Percentiles rank a stretch among this genome's conserved stretches.
These are phyloP conservation scores for Anthophora plumipes DNA, from an alignment of 2,888 invertebrate species.

Conservation along the genomic window DNA sequence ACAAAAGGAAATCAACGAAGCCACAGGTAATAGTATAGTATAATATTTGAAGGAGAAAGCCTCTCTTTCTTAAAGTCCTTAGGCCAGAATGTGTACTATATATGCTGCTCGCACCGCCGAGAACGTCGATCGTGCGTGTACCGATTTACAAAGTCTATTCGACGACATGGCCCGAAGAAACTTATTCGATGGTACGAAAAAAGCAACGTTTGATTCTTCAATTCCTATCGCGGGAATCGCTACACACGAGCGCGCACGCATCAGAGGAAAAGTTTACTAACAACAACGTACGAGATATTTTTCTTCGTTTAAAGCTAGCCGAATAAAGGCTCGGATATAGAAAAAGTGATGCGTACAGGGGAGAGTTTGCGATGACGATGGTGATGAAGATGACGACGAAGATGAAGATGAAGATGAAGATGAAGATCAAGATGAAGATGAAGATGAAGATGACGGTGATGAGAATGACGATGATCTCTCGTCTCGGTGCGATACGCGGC, in stretches of 20 bases:
- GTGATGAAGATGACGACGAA: no score
- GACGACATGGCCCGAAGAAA: slow-evolving; percentile 15
- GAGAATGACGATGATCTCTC: not conserved
- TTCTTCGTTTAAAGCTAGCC: slow-evolving; percentile 20
- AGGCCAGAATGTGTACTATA: slow-evolving; percentile 44
- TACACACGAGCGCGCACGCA: slow-evolving; percentile 46
- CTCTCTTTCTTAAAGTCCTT: slow-evolving; percentile 23
- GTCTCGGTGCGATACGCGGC: not conserved
- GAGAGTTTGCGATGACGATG: not conserved
- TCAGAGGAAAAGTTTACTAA: slow-evolving; percentile 22
- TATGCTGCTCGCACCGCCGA: slow-evolving; percentile 1
- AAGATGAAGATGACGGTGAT: no score
- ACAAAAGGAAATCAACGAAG: slow-evolving; percentile 44
- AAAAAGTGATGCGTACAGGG: slow-evolving; percentile 8
- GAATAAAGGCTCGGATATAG: slow-evolving; percentile 28
- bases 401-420: no score
- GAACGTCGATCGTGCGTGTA: slow-evolving; percentile 1
- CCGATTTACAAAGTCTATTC: not conserved
- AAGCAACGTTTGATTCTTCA: slow-evolving; percentile 57
- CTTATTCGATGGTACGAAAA: slow-evolving; percentile 53
- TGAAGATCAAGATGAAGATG: no score
- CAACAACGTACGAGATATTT: slow-evolving; percentile 4
- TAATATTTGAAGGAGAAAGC: slow-evolving; percentile 17
- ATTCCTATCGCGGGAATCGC: slow-evolving; percentile 66
- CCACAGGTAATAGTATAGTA: slow-evolving; percentile 12